Base-by-base conservation (phyloP, 2,113 vertebrate species). In the Puffinus mauretanicus region DNA sequence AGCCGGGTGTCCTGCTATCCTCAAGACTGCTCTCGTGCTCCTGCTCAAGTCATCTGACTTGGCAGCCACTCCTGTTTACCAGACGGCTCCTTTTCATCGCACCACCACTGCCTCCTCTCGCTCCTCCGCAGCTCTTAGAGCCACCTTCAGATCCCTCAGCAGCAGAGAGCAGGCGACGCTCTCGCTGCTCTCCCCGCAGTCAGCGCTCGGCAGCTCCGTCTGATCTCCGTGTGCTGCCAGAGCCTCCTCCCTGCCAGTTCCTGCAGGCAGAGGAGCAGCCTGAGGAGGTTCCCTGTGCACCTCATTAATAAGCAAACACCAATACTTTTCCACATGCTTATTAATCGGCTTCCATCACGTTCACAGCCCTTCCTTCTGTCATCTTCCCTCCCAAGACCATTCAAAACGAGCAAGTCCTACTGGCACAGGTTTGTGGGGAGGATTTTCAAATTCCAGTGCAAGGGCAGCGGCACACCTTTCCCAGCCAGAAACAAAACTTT, bases 131-230 rank as follows among this genome's bases (percentile, higher is more conserved):
- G 86, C 83, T 67, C 81, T 19, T 20, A 7, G 54, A 80, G n/a
- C 69, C 57, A 30, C 91, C 0, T 38, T 15, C 42, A 67, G 67
- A 34, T 16, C n/a, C n/a, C 27, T 54, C 7, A 5, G 69, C 54
- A 88, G 85, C 42, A 13, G 29, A 25, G 19, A 51, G 40, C 57
- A 20, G 26, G 11, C 1, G 1, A 47, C 18, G 60, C 40, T 93
- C 58, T 79, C 0, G 0, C 55, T 42, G 71, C 26, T 70, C 51
- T 89, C 66, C 40, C 42, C 0, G 1, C 38, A 27, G 30, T 18
- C 71, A 38, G 52, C 2, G 1, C 34, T 54, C 2, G 0, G 15
- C 1, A 0, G 72, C 47, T 69, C 76, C 1, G 0, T 24, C 64
- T 90, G 25, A 87, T 34, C 44, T 49, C 61, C 73, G 5, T 0